Conservation (phyloP, 2,888 invertebrate species). For the Leptopterna dolabrata region DNA sequence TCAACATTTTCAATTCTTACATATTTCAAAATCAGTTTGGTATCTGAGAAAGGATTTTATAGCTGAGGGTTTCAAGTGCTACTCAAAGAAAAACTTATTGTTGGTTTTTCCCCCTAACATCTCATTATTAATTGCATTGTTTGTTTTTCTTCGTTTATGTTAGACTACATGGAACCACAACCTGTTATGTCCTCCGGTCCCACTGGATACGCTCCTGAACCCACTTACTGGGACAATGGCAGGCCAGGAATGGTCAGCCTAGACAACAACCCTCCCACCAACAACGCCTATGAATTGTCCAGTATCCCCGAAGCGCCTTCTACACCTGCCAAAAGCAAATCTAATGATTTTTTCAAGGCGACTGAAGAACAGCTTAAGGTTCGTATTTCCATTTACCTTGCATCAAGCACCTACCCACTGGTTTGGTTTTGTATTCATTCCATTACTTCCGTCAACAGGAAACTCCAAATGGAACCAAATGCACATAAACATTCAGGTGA, state of each 20-base stretch:
- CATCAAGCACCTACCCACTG: neutral
- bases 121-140: neutral
- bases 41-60: too few relatives aligned
- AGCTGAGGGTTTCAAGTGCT: too few relatives aligned
- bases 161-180: conserved; percentile 4
- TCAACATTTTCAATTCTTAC: too few relatives aligned
- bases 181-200: neutral
- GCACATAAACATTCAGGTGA: neutral
- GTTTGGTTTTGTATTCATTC: neutral
- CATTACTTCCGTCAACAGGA: neutral
- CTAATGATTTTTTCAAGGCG: conserved; percentile 58
- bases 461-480: neutral
- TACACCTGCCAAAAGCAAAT: neutral
- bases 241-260: neutral
- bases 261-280: conserved; percentile 3
- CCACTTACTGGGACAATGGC: conserved; percentile 33
- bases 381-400: neutral
- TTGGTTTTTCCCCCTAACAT: too few relatives aligned
- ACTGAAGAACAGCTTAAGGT: conserved; percentile 60
- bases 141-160: neutral
- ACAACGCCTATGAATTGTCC: neutral
- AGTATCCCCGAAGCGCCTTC: conserved; percentile 26
- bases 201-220: conserved; percentile 15
- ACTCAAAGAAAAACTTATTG: too few relatives aligned
- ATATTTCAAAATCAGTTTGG: too few relatives aligned